Base-by-base conservation (phyloP, 1,140 invertebrate genomes). In the Lordiphosa mommai region DNA sequence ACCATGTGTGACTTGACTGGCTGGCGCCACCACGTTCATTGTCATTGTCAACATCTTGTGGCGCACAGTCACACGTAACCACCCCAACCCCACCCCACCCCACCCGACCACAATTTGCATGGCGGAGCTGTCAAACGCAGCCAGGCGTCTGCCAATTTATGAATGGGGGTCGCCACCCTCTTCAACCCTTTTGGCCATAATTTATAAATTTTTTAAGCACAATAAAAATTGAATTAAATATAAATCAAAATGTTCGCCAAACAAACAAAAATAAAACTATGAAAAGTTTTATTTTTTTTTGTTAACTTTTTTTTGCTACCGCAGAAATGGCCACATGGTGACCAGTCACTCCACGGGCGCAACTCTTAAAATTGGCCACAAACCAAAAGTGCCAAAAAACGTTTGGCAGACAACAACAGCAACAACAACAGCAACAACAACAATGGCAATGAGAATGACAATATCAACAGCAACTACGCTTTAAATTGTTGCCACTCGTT, bases 211-310 rank as follows among this genome's bases (percentile, higher is more conserved):
- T 82, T 80, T 80, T 71, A 59, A 71, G 67, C 67, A 76, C 77
- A 84, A 76, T 84, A 82, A 82, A 84, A 82, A 82, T 82, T 84
- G 77, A 76, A 82, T 82, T 76, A 82, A 82, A 82, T 84, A 84
- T 82, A 82, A 82, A 82, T 82, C 76, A 82, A 61, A 59, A 50
- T 47, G 30, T 27, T 14, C 34, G 12, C 8, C 32, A 44, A 53
- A 52, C 27, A 10, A 46, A 32, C 17, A n/a, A 33, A 13, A 44
- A 30, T 14, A 20, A 44, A 48, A 27, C 9, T 40, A 36, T 57
- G 48, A 17, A 50, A 80, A 79, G 68, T 79, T 79, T 79, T 79
- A n/a, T n/a, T n/a, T n/a, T n/a, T n/a, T n/a, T n/a, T n/a, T n/a
- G n/a, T n/a, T 67, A 80, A 80, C 74, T 80, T n/a, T 6, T 27